Base-by-base conservation (phyloP, 2,113 vertebrate species). In the Scalopus aquaticus region DNA sequence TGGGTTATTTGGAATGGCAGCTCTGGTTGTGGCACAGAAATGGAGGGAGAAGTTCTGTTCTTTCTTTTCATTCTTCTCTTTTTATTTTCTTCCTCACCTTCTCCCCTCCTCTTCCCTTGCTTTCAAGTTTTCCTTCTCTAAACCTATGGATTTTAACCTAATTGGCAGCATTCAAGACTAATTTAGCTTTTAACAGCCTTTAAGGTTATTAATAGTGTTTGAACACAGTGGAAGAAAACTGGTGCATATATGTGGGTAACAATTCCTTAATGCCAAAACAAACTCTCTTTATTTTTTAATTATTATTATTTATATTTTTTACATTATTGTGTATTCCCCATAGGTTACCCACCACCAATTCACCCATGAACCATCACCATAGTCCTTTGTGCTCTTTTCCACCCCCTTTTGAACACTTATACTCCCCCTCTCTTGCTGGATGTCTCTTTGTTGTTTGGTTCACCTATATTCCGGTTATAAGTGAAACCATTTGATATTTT, bases 101-200 rank as follows among this genome's bases (percentile, higher is more conserved):
- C 81, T 76, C 30, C 3, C 19, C 72, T 39, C 35, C 37, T 70
- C 35, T 70, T 24, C 20, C 20, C 69, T 39, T 70, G 35, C 22
- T 39, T 39, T 39, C 54, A 56, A 80, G 0, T 76, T 91, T 90
- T 80, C 26, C 39, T 96, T 80, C 35, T 91, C 15, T 56, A 54
- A 93, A 13, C 22, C 79, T 76, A 24, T 70, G 49, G 22, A 49
- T 56, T 95, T 94, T 72, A 83, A 32, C 82, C 32, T 85, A 93
- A 62, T 13, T 94, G 91, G 13, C 85, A 37, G 28, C 46, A 60
- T 67, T 94, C 26, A 44, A 95, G 65, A 77, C 65, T 83, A 89
- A 70, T 95, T 96, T 65, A 92, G 44, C 16, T 15, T 35, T 91
- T 83, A 64, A n/a, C 74, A 76, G 44, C 16, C 70, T 85, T 65